phyloP scores from a whole-genome alignment of 2,797 vertebrate species.

The Denticeps clupeoides region DNA sequence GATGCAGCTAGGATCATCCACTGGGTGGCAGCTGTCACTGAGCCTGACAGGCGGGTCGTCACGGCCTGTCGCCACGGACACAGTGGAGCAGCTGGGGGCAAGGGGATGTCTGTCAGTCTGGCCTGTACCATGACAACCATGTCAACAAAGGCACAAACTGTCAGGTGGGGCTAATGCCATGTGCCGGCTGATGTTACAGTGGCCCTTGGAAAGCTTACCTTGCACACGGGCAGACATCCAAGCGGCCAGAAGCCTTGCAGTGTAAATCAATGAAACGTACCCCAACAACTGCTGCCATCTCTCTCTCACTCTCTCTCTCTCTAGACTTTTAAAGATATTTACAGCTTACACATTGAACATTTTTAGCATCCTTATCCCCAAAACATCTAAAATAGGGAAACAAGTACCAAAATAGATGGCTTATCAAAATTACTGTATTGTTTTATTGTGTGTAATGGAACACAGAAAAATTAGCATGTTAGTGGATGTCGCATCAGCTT shows the following conservation, averaged over 20 bases:
- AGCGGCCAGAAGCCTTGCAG: conserved; percentile 34
- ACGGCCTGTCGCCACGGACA: conserved; percentile 69
- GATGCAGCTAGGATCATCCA: too few relatives aligned
- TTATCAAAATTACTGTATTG: too few relatives aligned
- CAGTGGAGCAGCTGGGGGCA: conserved; percentile 70
- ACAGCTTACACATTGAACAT: too few relatives aligned
- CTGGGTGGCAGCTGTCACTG: conserved; percentile 46
- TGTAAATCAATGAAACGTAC: conserved; percentile 48
- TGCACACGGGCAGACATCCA: conserved; percentile 46
- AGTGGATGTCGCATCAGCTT: too few relatives aligned
- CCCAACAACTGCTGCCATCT: conserved; percentile 9
- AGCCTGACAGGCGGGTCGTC: conserved; percentile 71
- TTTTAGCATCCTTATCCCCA: too few relatives aligned
- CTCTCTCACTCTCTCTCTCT: too few relatives aligned
- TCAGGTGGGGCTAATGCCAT: conserved; percentile 66
- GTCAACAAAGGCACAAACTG: conserved; percentile 69
- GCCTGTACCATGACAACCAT: conserved; percentile 59
- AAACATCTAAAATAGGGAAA: too few relatives aligned
- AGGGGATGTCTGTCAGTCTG: conserved; percentile 60
- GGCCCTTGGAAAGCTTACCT: conserved; percentile 58
- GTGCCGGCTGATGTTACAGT: conserved; percentile 59
- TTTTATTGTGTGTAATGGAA: too few relatives aligned
- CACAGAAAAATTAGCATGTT: too few relatives aligned
- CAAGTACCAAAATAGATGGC: too few relatives aligned
- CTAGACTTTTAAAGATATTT: too few relatives aligned